Evolutionary conservation across 2,888 invertebrate genomes (phyloP).

Genomic region (Lathronympha strigana): DNA sequence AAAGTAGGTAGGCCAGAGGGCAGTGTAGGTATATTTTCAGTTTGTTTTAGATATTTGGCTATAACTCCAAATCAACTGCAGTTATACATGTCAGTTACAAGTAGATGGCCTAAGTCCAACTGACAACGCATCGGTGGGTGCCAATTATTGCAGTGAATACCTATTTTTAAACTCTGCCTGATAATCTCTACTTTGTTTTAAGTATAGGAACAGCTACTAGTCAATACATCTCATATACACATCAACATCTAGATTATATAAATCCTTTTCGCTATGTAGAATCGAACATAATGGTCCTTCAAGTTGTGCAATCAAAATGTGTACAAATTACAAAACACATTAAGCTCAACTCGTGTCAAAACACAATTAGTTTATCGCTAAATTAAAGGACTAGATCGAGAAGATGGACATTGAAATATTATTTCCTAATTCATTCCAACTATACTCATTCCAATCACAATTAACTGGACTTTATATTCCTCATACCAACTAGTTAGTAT

Average conservation of each 20-base stretch:
- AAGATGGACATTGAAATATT: constrained; percentile 51
- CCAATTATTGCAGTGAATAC: constrained; percentile 35
- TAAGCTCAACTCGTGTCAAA: constrained; percentile 55
- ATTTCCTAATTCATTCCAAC: constrained; percentile 30
- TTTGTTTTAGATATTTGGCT: constrained; percentile 1
- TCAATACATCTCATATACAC: neutral
- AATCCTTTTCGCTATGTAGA: constrained; percentile 17
- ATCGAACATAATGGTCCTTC: constrained; percentile 44
- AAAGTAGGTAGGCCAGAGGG: constrained; percentile 21
- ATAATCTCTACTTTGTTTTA: constrained; percentile 30
- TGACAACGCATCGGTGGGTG: constrained; percentile 27
- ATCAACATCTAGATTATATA: constrained; percentile 6
- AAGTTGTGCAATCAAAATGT: constrained; percentile 75
- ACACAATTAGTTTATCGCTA: constrained; percentile 58
- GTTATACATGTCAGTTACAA: constrained; percentile 49
- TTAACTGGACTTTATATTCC: constrained; percentile 18
- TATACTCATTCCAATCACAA: constrained; percentile 24
- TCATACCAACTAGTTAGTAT: constrained; percentile 23
- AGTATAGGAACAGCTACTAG: constrained; percentile 8
- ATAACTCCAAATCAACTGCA: constrained; percentile 69
- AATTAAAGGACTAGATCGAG: constrained; percentile 56
- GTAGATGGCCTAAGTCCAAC: constrained; percentile 39
- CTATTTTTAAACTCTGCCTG: constrained; percentile 33
- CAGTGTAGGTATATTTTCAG: constrained; percentile 31
- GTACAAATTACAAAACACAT: constrained; percentile 70